A percentile compares a stretch with the other conserved stretches of the same genome.
Evolutionary conservation across 2,113 vertebrate genomes (phyloP).

Genomic region (Embiotoca jacksoni): DNA sequence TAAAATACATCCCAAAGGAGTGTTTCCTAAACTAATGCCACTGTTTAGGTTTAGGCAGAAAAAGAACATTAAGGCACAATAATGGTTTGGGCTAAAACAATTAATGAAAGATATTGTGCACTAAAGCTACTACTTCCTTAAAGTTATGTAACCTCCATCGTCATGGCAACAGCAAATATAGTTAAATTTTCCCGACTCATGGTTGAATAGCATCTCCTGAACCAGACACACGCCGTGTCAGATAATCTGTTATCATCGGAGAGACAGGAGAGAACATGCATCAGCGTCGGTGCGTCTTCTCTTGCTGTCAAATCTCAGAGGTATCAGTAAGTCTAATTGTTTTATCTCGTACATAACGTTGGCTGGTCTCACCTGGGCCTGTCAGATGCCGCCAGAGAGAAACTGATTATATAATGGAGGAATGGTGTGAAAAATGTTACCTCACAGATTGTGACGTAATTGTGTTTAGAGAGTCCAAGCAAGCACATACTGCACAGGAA

Average conservation of each 20-base stretch:
- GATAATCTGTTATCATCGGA: slow-evolving; percentile 12
- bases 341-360: slow-evolving; percentile 43
- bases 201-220: neutral
- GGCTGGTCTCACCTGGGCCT: slow-evolving; percentile 18
- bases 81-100: too few relatives aligned
- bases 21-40: too few relatives aligned
- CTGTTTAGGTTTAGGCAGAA: too few relatives aligned
- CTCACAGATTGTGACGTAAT: slow-evolving; percentile 52
- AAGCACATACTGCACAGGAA: slow-evolving; percentile 5
- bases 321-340: slow-evolving; percentile 42
- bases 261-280: slow-evolving; percentile 4
- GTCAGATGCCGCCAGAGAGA: slow-evolving; percentile 28
- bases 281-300: neutral
- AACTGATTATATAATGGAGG: slow-evolving; percentile 44
- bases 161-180: too few relatives aligned
- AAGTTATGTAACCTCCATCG: too few relatives aligned
- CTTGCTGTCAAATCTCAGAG: slow-evolving; percentile 4
- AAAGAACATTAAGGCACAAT: too few relatives aligned
- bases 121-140: too few relatives aligned
- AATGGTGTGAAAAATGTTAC: slow-evolving; percentile 15
- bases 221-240: neutral
- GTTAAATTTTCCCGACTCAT: too few relatives aligned
- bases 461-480: neutral
- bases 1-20: too few relatives aligned
- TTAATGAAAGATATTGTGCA: too few relatives aligned